Evolutionary conservation across 92 coral and sea anemone species (phyloP), one percentile per base, ranked within the genome.

Genomic region (Umimayanthus kanabou): DNA sequence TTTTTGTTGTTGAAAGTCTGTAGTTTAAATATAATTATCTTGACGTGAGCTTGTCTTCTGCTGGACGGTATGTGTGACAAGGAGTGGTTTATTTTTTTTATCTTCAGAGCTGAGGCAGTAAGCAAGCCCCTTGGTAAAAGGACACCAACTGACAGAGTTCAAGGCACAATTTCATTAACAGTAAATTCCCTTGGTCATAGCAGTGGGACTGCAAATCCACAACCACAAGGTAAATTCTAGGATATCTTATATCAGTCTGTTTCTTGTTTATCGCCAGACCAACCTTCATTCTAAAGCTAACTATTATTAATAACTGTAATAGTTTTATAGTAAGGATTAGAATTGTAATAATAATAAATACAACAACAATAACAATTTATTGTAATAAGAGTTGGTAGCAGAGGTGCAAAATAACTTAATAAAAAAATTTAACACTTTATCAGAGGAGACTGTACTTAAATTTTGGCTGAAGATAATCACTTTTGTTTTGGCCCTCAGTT

Each of bases 101-200:
- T 49, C 76, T 66, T 2, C 87, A 97, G 99, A 79, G 82, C 98
- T 67, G 96, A 93, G 79, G 89, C 90, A 47, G 92, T 95, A 22
- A 89, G 94, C 80, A 92, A 92, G 78, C 85, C 92, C 2, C 93
- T 97, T 47, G 85, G 90, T 76, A 97, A 94, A 83, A 86, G 99
- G 47, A 96, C 98, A 26, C 98, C 96, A 22, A 90, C 99, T 13
- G 98, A 93, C 75, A 90, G 98, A 88, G 90, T 95, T 20, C 95
- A 92, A 84, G 99, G 99, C 49, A 95, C 98, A 85, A 90, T 97
- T 30, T 79, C 96, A 39, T 43, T 95, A 42, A 83, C 94, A 16
- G 82, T 97, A 84, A 91, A 95, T n/a, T 83, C 94, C 40, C 87
- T 95, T 28, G 87, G 88, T 55, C 80, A 88, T 26, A 84, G 88